phyloP scores from a whole-genome alignment of 2,113 vertebrate genomes.

The Gasterosteus nipponicus region DNA sequence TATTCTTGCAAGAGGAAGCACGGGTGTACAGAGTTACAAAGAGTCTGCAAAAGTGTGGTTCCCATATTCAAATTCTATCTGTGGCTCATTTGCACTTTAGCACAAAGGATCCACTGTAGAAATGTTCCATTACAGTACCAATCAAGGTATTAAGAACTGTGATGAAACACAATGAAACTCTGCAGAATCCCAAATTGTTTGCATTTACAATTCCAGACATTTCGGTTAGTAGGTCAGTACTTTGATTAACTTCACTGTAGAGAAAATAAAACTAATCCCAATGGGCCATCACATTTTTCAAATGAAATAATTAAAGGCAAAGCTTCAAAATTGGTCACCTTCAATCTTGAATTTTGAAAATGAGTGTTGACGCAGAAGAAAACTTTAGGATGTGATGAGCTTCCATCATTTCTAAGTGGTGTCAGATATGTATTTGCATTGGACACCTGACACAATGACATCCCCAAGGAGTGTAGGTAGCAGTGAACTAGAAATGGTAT shows the following conservation, averaged over 20 bases:
- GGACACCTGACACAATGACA: neutral
- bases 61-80: too few species aligned
- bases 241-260: neutral
- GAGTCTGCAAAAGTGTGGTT: too few species aligned
- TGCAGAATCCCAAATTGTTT: neutral
- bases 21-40: too few species aligned
- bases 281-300: too few species aligned
- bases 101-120: too few species aligned
- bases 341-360: too few species aligned
- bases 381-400: neutral
- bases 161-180: neutral
- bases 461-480: neutral
- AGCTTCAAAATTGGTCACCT: too few species aligned
- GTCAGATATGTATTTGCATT: neutral
- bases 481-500: neutral
- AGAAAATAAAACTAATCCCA: too few species aligned
- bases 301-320: too few species aligned
- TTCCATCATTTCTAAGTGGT: neutral
- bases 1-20: too few species aligned
- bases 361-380: neutral
- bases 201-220: neutral
- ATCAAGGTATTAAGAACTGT: neutral
- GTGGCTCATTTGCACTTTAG: too few species aligned
- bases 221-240: neutral
- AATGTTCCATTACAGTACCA: neutral